Conservation (phyloP, 2,888 invertebrate species). For the Himalopsyche tibetana region DNA sequence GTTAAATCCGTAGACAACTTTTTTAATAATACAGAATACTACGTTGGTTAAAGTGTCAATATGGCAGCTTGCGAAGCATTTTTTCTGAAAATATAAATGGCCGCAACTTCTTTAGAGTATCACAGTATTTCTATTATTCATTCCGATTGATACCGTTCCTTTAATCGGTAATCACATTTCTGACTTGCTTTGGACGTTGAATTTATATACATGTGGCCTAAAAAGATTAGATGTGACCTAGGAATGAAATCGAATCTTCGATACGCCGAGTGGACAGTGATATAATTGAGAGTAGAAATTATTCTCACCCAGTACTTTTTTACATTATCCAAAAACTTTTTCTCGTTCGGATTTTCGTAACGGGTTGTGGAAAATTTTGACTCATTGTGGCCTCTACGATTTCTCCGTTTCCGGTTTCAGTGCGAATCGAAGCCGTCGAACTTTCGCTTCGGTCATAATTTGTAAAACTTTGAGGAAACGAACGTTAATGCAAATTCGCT, state of each 20-base stretch:
- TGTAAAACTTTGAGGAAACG: neutral
- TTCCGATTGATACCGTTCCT: neutral
- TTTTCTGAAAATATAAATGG: neutral
- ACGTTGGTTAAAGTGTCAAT: constrained; percentile 43
- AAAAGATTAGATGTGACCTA: neutral
- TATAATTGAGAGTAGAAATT: constrained; percentile 33
- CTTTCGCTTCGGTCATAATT: constrained; percentile 10
- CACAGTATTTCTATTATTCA: neutral
- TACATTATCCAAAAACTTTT: too few species aligned
- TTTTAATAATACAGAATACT: constrained; percentile 3
- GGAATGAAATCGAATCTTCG: constrained; percentile 21
- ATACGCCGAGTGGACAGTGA: constrained; percentile 17
- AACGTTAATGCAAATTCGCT: neutral
- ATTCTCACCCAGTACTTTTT: neutral
- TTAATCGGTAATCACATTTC: neutral
- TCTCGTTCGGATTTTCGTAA: neutral
- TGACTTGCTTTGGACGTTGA: neutral
- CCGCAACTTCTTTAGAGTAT: neutral
- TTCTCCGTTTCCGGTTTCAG: constrained; percentile 14
- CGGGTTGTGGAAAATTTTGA: constrained; percentile 24
- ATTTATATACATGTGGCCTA: constrained; percentile 4
- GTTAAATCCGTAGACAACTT: neutral
- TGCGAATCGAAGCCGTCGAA: constrained; percentile 5
- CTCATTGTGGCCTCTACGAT: constrained; percentile 3
- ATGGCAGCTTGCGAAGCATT: constrained; percentile 37